Base-by-base conservation (phyloP, 1,140 invertebrate species). In the Pogonognathellus flavescens region DNA sequence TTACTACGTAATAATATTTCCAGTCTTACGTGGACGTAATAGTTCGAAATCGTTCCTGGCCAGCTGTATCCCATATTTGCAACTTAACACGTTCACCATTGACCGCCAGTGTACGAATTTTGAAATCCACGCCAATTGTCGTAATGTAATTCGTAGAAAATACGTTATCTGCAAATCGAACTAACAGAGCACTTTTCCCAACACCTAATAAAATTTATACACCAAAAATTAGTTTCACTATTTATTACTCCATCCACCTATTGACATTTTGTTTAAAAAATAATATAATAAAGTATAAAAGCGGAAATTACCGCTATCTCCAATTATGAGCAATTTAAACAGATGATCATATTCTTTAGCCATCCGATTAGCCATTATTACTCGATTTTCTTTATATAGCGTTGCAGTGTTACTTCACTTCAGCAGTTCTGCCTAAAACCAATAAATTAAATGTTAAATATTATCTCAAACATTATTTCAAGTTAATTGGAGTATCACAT, bases 51-150 rank as follows among this genome's bases (percentile, higher is more conserved):
- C 94, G 89, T 89, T 91, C 90, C 76, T 90, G 84, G 18, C 84
- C 96, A 76, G 96, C 96, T 49, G 96, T 97, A 91, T 99, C 97
- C 98, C 98, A 99, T 89, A 99, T 99, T 92, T 99, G 98, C 86
- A 99, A 92, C 91, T 99, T 99, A 1, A 99, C 97, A 89, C 96
- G 94, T 91, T 98, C 95, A 76, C 97, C 98, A 90, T 97, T 95
- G 88, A 99, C 94, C 89, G 96, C 95, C 87, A 99, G 94, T 86
- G 98, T 99, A 90, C 97, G 93, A 90, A 99, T 99, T 94, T 99
- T 99, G 91, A 99, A 99, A 93, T 99, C 98, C 52, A 99, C 98
- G 83, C 98, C 98, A 91, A 99, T 99, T 41, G 98, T 99, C 57
- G 98, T 99, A 90, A 99, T 99, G 90, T 99, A 99, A 93, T 95